Evolutionary conservation across 2,113 vertebrate genomes (phyloP).

Genomic region (Colinus virginianus): DNA sequence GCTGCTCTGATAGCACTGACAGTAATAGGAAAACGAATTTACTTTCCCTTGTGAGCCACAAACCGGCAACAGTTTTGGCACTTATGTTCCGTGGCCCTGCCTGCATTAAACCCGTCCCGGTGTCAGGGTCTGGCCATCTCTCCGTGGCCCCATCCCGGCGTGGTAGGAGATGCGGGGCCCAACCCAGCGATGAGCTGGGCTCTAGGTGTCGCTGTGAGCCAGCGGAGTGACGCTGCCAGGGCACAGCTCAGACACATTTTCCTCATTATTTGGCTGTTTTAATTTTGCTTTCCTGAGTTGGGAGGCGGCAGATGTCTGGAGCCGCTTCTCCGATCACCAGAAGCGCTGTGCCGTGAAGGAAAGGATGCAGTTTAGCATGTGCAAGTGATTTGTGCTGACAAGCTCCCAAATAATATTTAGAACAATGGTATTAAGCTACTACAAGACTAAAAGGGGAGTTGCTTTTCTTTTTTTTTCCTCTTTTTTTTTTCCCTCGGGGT

Average conservation of each 20-base stretch:
- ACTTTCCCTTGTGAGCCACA: background rate
- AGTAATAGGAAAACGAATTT: background rate
- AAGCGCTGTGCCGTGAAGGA: background rate
- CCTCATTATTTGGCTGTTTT: background rate
- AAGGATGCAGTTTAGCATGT: background rate
- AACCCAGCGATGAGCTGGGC: background rate
- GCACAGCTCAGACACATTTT: background rate
- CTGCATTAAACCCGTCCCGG: accelerated
- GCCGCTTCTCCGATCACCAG: conserved; percentile 47
- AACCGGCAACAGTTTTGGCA: accelerated
- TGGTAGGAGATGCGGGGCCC: background rate
- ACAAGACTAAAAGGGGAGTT: background rate
- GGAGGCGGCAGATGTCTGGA: conserved; percentile 46
- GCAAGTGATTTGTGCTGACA: background rate
- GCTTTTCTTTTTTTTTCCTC: accelerated
- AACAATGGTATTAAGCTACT: background rate
- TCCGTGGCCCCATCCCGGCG: background rate
- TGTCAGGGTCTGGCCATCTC: accelerated
- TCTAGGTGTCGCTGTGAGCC: conserved; percentile 78
- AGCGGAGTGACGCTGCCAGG: conserved; percentile 43
- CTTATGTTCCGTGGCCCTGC: background rate
- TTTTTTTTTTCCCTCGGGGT: accelerated
- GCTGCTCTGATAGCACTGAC: background rate
- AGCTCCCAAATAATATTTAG: background rate
- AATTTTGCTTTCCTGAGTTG: conserved; percentile 42